Evolutionary conservation across 2,113 vertebrate species (phyloP).

Genomic region (Larimichthys crocea): DNA sequence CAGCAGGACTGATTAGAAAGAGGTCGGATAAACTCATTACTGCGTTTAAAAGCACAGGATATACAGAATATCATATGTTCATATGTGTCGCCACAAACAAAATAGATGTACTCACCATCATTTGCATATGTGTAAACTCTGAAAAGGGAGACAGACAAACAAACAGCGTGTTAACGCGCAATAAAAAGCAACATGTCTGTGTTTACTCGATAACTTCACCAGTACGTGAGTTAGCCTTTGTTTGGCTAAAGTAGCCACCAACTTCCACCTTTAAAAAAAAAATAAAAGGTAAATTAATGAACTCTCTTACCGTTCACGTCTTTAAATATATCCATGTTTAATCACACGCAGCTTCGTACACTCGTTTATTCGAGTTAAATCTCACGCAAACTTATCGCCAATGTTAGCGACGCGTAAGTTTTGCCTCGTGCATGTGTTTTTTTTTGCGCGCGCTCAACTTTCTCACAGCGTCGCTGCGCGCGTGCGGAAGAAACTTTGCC

Average conservation of each 20-base stretch:
- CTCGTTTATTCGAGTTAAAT: neutral
- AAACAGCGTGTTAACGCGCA: neutral
- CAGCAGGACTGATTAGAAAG: neutral
- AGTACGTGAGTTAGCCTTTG: neutral
- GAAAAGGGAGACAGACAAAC: neutral
- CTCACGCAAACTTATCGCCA: neutral
- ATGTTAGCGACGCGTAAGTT: neutral
- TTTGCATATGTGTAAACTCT: slow-evolving; percentile 38
- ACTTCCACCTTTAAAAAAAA: slow-evolving; percentile 11
- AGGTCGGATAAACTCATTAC: neutral
- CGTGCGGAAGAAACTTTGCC: neutral
- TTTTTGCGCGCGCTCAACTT: neutral
- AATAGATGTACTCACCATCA: slow-evolving; percentile 53
- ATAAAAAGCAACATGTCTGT: neutral
- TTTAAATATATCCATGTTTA: slow-evolving; percentile 51
- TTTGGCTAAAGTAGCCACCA: slow-evolving; percentile 23
- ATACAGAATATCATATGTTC: neutral
- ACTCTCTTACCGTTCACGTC: slow-evolving; percentile 59
- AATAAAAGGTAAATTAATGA: neutral
- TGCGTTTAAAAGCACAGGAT: too few species aligned
- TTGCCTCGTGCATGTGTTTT: neutral
- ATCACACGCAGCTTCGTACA: neutral
- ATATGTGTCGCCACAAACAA: too few species aligned
- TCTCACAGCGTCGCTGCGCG: neutral
- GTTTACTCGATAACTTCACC: neutral